Conservation (phyloP, 1,140 invertebrate species). For the Nomia melanderi region DNA sequence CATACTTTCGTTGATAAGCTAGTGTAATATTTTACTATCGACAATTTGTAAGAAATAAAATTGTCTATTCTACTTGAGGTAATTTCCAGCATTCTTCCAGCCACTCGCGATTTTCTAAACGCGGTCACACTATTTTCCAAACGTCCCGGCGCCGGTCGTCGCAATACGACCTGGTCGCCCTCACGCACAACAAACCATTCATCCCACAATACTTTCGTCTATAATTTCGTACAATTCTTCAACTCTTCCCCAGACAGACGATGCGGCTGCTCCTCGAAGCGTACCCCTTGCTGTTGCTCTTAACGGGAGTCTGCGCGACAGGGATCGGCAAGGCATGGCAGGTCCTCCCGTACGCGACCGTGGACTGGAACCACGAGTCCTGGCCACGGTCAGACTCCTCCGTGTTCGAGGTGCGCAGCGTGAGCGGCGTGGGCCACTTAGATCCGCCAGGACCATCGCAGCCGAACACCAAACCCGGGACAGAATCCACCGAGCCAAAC, state of each 20-base stretch:
- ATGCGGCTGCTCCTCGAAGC: conserved; percentile 31
- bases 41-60: no score
- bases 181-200: no score
- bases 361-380: conserved; percentile 56
- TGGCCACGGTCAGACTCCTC: conserved; percentile 69
- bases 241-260: conserved; percentile 46
- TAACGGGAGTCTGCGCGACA: conserved; percentile 47
- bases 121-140: no score
- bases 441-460: conserved; percentile 15
- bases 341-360: conserved; percentile 55
- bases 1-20: no score
- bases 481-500: neutral
- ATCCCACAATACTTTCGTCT: no score
- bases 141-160: no score
- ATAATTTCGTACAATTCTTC: no score
- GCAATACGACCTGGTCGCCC: no score
- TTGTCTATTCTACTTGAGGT: no score
- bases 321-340: conserved; percentile 73
- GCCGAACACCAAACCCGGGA: neutral
- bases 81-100: no score
- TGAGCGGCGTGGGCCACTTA: conserved; percentile 66
- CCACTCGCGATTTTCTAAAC: no score
- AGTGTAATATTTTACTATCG: no score
- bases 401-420: conserved; percentile 68
- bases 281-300: conserved; percentile 42